A percentile compares a stretch with the other conserved stretches of the same genome.
These are phyloP conservation scores for Glandiceps talaboti DNA, from an alignment of 53 echinoderm and acorn worm species.

Conservation along the genomic window DNA sequence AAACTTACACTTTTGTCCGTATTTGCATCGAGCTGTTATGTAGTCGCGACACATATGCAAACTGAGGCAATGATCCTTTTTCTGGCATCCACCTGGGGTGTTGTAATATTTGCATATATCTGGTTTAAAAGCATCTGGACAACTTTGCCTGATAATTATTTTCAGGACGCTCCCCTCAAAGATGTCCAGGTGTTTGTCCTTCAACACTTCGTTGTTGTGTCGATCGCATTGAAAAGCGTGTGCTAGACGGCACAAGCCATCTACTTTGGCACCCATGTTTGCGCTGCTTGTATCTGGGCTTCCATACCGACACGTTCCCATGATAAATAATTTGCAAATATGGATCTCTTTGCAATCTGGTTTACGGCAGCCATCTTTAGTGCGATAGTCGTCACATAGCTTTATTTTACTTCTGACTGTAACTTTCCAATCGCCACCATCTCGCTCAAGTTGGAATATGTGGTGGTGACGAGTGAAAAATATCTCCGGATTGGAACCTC, in stretches of 20 bases:
- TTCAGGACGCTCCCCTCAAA: background rate
- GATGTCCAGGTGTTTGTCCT: background rate
- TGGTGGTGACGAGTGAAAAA: background rate
- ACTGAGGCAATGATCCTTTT: background rate
- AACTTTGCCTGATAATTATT: background rate
- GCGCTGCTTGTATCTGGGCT: background rate
- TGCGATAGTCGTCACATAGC: background rate
- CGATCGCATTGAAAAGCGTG: background rate
- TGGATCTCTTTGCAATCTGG: background rate
- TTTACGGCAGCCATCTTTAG: background rate
- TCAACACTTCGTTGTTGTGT: background rate
- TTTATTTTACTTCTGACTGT: background rate
- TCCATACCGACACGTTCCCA: background rate
- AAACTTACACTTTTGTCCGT: constrained; percentile 3
- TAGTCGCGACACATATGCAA: background rate
- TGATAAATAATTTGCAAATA: background rate
- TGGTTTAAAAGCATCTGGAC: background rate
- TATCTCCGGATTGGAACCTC: background rate
- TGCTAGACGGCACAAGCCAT: background rate
- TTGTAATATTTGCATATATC: background rate
- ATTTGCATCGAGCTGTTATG: background rate
- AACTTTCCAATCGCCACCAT: background rate
- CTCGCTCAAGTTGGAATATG: background rate
- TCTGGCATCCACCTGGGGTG: background rate
- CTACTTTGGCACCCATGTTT: background rate